A percentile compares a stretch with the other conserved stretches of the same genome.
Conservation (phyloP, 2,797 vertebrate species). For the Gallinago stenura region DNA sequence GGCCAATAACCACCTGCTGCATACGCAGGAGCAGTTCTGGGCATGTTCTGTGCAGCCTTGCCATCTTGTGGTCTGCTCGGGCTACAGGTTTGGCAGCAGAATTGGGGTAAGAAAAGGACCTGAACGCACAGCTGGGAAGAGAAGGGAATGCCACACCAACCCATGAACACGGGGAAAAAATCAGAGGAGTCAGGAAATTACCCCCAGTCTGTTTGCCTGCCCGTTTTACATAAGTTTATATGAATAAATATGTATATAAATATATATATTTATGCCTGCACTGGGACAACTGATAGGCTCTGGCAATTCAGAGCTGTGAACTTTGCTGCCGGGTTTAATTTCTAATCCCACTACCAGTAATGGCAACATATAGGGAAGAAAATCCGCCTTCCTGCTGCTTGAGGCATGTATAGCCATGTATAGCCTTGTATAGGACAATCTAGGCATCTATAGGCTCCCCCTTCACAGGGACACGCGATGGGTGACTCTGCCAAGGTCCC, state of each 20-base stretch:
- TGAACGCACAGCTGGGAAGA: neutral
- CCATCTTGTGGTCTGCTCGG: neutral
- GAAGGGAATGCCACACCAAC: rapidly evolving
- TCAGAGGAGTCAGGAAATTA: neutral
- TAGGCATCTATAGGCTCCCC: rapidly evolving
- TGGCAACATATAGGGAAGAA: neutral
- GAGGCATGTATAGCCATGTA: neutral
- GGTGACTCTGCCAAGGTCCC: neutral
- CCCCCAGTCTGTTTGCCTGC: rapidly evolving
- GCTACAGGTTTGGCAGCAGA: neutral
- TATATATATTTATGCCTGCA: neutral
- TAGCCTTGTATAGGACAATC: neutral
- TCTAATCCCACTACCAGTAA: neutral
- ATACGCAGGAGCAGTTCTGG: rapidly evolving
- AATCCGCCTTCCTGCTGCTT: neutral
- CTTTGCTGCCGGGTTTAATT: neutral
- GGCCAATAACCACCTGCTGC: neutral
- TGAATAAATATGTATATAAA: neutral
- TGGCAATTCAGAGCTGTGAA: neutral
- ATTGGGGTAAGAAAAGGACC: neutral
- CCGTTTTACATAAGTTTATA: neutral
- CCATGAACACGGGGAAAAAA: neutral
- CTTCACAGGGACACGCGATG: rapidly evolving
- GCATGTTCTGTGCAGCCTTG: neutral
- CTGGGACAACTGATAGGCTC: neutral